Conservation (phyloP, 2,113 vertebrate genomes). For the Dipodomys stephensi region DNA sequence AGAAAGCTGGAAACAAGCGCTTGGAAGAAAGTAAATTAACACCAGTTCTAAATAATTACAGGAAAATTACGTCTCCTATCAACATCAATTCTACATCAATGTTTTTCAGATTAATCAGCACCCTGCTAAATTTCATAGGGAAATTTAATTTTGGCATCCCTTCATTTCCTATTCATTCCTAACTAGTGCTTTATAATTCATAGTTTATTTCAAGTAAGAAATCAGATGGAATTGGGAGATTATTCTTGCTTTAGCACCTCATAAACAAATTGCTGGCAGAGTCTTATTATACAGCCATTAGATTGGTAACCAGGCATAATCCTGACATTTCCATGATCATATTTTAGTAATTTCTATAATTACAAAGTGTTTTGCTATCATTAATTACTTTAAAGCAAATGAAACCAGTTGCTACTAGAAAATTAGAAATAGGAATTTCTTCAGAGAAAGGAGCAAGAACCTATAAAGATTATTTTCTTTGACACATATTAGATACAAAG, state of each 20-base stretch:
- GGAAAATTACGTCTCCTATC: not conserved
- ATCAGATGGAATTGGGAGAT: not conserved
- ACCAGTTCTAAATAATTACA: not conserved
- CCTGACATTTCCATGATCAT: not conserved
- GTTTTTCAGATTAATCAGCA: not conserved
- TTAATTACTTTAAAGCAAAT: not conserved
- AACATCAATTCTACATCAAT: not conserved
- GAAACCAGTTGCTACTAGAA: not conserved
- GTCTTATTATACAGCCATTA: not conserved
- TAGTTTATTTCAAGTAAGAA: not conserved
- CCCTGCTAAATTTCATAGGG: not conserved
- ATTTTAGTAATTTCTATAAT: not conserved
- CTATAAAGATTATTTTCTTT: not conserved
- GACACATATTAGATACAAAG: not conserved
- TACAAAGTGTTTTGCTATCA: not conserved
- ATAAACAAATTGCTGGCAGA: conserved; percentile 41
- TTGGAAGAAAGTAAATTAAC: not conserved
- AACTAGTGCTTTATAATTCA: not conserved
- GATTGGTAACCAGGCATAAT: not conserved
- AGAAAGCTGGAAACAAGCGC: not conserved
- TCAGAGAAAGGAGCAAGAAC: not conserved
- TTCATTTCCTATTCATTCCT: not conserved
- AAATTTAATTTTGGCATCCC: not conserved
- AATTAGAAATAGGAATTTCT: not conserved
- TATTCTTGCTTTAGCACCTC: not conserved